Percentiles rank a stretch among this genome's conserved stretches.
phyloP scores from a whole-genome alignment of 2,797 vertebrate genomes.

The Fratercula arctica region DNA sequence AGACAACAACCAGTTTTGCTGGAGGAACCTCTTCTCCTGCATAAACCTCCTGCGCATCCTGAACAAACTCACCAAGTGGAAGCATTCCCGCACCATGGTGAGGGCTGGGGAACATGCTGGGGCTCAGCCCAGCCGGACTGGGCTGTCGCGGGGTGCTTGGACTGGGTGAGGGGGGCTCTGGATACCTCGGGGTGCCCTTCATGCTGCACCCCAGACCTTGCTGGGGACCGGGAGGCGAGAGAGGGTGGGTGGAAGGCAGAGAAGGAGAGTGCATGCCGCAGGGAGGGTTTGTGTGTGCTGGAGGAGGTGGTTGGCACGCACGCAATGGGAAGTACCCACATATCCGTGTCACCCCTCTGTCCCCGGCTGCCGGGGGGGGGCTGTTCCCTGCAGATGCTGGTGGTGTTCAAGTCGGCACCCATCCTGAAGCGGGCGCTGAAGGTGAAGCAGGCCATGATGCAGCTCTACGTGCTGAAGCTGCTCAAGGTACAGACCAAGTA shows the following conservation, averaged over 20 bases:
- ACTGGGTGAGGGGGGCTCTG: not conserved
- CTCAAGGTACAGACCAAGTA: conserved; percentile 86
- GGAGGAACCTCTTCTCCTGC: conserved; percentile 97
- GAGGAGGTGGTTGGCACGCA: rapidly evolving
- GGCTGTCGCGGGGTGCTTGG: rapidly evolving
- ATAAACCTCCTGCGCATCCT: conserved; percentile 97
- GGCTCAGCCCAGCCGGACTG: not conserved
- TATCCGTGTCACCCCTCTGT: not conserved
- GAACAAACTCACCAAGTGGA: conserved; percentile 99
- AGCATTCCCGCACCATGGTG: conserved; percentile 98
- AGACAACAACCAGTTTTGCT: conserved; percentile 98
- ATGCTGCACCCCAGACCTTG: not conserved
- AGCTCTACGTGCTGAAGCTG: conserved; percentile 83
- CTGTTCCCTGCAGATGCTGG: conserved; percentile 76
- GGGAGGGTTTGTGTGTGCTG: not conserved
- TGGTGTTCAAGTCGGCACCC: conserved; percentile 83
- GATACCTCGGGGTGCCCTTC: not conserved
- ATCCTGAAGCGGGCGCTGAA: conserved; percentile 84
- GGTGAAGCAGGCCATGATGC: conserved; percentile 86
- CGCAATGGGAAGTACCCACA: rapidly evolving
- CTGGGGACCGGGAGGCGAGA: rapidly evolving
- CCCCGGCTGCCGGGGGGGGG: not conserved
- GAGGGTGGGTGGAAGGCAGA: too few species aligned
- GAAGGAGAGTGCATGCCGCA: rapidly evolving
- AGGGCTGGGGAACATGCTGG: not conserved